Percentiles rank a stretch among this genome's conserved stretches.
Conservation (phyloP, 2,888 invertebrate species). For the Drosophila rellima region DNA sequence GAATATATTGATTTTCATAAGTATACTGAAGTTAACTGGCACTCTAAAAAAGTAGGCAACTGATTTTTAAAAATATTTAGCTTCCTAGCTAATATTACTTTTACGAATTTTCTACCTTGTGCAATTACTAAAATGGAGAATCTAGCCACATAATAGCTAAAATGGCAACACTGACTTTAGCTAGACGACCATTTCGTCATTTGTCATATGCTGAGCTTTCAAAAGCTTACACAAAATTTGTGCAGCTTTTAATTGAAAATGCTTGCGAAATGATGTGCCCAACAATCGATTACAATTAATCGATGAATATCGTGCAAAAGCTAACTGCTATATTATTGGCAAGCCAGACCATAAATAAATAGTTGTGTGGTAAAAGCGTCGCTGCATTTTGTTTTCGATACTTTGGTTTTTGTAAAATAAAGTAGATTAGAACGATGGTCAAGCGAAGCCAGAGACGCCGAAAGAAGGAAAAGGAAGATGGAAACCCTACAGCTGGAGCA, state of each 20-base stretch:
- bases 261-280: conserved; percentile 14
- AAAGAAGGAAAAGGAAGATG: conserved; percentile 4
- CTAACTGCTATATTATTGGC: not conserved
- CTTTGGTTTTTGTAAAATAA: not conserved
- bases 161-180: not conserved
- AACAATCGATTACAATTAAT: not conserved
- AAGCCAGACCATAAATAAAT: not conserved
- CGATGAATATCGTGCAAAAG: not conserved
- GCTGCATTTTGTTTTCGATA: not conserved
- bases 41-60: too few species aligned
- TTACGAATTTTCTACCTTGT: too few species aligned
- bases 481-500: not conserved
- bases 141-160: not conserved
- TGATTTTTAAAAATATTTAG: too few species aligned
- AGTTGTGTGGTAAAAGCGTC: not conserved
- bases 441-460: conserved; percentile 18
- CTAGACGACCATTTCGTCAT: not conserved
- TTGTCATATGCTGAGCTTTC: conserved; percentile 1
- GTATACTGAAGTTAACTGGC: not conserved
- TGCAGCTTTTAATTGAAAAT: conserved; percentile 7
- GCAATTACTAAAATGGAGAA: not conserved
- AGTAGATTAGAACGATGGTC: conserved; percentile 5
- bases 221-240: not conserved
- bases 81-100: too few species aligned
- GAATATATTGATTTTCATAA: not conserved